Evolutionary conservation across 2,113 vertebrate species (phyloP).

Genomic region (Coregonus clupeaformis): DNA sequence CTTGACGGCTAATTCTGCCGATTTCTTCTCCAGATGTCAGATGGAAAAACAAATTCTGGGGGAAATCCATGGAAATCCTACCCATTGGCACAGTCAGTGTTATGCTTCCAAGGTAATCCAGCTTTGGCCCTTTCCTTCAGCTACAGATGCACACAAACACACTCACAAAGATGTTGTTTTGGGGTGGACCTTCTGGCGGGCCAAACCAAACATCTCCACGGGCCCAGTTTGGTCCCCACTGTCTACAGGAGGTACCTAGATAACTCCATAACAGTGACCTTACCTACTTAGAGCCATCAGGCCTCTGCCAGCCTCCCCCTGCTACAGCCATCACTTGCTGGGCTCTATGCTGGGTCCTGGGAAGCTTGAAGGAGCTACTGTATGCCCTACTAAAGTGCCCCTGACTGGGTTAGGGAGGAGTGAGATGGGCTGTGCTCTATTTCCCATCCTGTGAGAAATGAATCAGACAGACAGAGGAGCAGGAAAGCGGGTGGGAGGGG

Average conservation of each 20-base stretch:
- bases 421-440: neutral
- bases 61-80: slow-evolving; percentile 99
- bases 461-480: slow-evolving; percentile 5
- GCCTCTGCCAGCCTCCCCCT: neutral
- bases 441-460: neutral
- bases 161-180: neutral
- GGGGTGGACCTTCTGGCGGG: too few species aligned
- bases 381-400: neutral
- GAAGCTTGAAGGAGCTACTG: slow-evolving; percentile 2
- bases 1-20: neutral
- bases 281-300: neutral
- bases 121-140: neutral
- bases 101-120: slow-evolving; percentile 87
- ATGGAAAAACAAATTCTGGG: slow-evolving; percentile 99
- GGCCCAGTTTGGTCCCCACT: neutral
- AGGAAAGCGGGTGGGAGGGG: too few species aligned
- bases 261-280: neutral
- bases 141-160: too few species aligned
- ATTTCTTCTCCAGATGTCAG: slow-evolving; percentile 85
- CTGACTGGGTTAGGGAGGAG: neutral
- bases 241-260: neutral
- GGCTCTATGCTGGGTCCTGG: slow-evolving; percentile 1
- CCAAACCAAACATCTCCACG: too few species aligned
- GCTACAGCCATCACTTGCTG: neutral
- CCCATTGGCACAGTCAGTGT: slow-evolving; percentile 93